Base-by-base conservation (phyloP, 2,888 invertebrate species). In the Pseudanteris insignis region DNA sequence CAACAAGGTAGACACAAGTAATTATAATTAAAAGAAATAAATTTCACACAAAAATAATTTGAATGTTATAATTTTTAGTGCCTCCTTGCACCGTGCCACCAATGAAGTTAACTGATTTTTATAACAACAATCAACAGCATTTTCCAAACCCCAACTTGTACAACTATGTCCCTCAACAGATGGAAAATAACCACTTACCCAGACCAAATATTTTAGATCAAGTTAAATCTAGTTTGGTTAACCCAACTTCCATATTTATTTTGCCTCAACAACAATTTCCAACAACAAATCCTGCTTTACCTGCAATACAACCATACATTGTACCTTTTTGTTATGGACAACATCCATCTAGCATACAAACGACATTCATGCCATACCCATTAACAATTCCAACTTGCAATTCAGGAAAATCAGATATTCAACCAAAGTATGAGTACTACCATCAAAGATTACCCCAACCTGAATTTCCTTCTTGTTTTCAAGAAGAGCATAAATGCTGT, bases 401-500 rank as follows among this genome's bases (percentile, higher is more conserved):
- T 26, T 26, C n/a, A 5, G 2, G 6, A 9, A 5, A 21, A 21
- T 9, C 26, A 2, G 26, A 1, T 18, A 1, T n/a, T n/a, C 50
- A 32, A 3, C 10, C 28, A 14, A 29, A 1, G n/a, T 38, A 32
- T 18, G 21, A 32, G 1, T 10, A 33, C 2, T 11, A 8, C 26
- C 3, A 26, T 26, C n/a, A 26, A 7, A 7, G 3, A 7, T 7
- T 3, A 30, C 10, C 2, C 30, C 30, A 12, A 12, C 10, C 30
- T 11, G 8, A n/a, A 2, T 26, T n/a, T 26, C 7, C 21, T 21
- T 7, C 21, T 21, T 21, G 4, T 3, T 5, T 5, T 7, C 21
- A 21, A n/a, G 46, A 50, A 37, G 34, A 25, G 2, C 60, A 64
- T 21, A 53, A 25, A n/a, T 64, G 60, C 13, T 43, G 38, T 9